Evolutionary conservation across 30 jellyfish, hydroid and myxozoan genomes (phyloP).

Genomic region (Cassiopea xamachana): DNA sequence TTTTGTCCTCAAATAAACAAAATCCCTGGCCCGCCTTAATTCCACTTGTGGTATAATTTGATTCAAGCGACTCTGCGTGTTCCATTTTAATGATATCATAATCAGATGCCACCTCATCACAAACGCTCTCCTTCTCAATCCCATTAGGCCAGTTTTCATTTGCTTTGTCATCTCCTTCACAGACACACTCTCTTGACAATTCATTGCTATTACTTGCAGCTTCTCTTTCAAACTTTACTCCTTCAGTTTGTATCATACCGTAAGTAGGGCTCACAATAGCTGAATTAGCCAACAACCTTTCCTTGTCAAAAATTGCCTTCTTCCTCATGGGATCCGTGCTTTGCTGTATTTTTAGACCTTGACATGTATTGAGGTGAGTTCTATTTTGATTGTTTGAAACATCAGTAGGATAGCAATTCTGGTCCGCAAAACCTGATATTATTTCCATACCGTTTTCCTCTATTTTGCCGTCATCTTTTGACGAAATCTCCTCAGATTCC

Average conservation of each 20-base stretch:
- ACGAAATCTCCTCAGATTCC: slow-evolving; percentile 54
- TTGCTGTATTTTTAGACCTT: not conserved
- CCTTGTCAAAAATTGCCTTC: too few species aligned
- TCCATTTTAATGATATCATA: not conserved
- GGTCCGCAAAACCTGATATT: not conserved
- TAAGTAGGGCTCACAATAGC: too few species aligned
- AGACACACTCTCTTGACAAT: not conserved
- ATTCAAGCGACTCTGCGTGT: not conserved
- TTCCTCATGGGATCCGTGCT: not conserved
- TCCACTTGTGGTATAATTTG: not conserved
- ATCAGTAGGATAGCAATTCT: not conserved
- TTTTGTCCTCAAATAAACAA: not conserved
- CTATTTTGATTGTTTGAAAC: not conserved
- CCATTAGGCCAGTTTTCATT: not conserved
- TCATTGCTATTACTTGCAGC: not conserved
- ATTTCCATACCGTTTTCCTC: not conserved
- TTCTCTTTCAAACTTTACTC: not conserved
- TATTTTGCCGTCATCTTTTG: slow-evolving; percentile 23
- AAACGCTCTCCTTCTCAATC: not conserved
- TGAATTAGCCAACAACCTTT: too few species aligned
- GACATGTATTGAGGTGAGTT: not conserved
- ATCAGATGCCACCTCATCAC: not conserved
- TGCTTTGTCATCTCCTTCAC: not conserved
- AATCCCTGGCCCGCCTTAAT: not conserved
- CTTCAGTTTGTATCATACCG: not conserved